Base-by-base conservation (phyloP, 2,797 vertebrate genomes). In the Cyclopterus lumpus region DNA sequence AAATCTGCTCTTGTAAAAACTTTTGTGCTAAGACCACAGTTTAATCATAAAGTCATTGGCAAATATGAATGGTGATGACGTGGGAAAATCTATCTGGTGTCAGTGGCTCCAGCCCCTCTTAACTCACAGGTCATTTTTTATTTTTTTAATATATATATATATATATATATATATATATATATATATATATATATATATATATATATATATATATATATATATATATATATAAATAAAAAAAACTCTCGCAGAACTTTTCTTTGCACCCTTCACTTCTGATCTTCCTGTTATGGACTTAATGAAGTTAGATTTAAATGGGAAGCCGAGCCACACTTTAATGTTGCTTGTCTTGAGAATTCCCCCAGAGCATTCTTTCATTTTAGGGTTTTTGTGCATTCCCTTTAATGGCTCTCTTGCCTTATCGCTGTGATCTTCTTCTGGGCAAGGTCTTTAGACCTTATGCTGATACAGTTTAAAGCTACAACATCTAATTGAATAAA, bases 261-360 rank as follows among this genome's bases (percentile, higher is more conserved):
- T 22, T 71, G 58, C 11, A 40, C 4, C 53, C 26, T 55, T 15
- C 40, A 68, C 77, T 57, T 73, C 61, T 77, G 38, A 77, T 70
- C 62, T 67, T 64, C 73, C 72, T 67, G 40, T 69, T 72, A 70
- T 65, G 40, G 73, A 65, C 75, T 63, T 80, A 82, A 88, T 81
- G 66, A 82, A 69, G 80, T 86, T 84, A 67, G 58, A 51, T 75
- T 87, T 65, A 76, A 76, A 79, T 58, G 60, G 51, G 80, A 72
- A 75, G 24, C 79, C 32, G 14, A 24, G 28, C 22, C 55, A 70
- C 76, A 63, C 58, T 79, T 82, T 75, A 82, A 76, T 74, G 73
- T 26, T 72, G 46, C 55, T 67, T 59, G 70, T 64, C 59, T 75
- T 32, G 77, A 76, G 53, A 77, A 28, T 66, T 38, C 22, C 57